Base-by-base conservation (phyloP, 2,113 vertebrate species). In the Eulacestoma nigropectus region DNA sequence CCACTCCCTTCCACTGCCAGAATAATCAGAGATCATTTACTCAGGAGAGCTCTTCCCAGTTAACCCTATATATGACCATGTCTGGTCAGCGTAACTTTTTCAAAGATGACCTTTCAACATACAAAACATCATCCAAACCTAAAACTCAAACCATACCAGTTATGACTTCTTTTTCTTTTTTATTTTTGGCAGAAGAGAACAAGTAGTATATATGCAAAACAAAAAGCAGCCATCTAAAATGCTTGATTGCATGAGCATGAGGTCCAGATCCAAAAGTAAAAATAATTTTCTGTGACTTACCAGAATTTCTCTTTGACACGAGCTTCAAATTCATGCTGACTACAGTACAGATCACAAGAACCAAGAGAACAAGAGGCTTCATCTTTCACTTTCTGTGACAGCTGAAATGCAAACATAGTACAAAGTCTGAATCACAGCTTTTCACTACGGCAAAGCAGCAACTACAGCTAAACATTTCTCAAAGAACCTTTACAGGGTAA, bases 271-370 rank as follows among this genome's bases (percentile, higher is more conserved):
- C 86, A 84, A 95, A 92, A 83, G 53, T 25, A 86, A 67, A 93
- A 89, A 78, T 35, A 60, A 62, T 95, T 95, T 77, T 86, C 72
- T 94, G 62, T 49, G 79, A 98, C 99, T 98, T 99, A 99, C 99
- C 99, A 93, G 99, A 99, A 98, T 99, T 99, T 97, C 99, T 99
- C 97, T 99, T 99, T 94, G 99, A 99, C 94, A 99, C 98, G 74
- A 99, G 98, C 98, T 99, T 99, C 96, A 99, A 96, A 93, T 98
- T 98, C 93, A 98, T 98, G 97, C 98, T 98, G 97, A 98, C 97
- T 90, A 97, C 98, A 47, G 98, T 98, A 96, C 97, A 98, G 92
- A 99, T 96, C 96, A 99, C 97, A 93, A 99, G 96, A 87, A 98
- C 96, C 94, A 99, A 94, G 96, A 99, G 94, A 98, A 98, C 85